A percentile compares a stretch with the other conserved stretches of the same genome.
Evolutionary conservation across 2,113 vertebrate genomes (phyloP).

Genomic region (Castor canadensis): DNA sequence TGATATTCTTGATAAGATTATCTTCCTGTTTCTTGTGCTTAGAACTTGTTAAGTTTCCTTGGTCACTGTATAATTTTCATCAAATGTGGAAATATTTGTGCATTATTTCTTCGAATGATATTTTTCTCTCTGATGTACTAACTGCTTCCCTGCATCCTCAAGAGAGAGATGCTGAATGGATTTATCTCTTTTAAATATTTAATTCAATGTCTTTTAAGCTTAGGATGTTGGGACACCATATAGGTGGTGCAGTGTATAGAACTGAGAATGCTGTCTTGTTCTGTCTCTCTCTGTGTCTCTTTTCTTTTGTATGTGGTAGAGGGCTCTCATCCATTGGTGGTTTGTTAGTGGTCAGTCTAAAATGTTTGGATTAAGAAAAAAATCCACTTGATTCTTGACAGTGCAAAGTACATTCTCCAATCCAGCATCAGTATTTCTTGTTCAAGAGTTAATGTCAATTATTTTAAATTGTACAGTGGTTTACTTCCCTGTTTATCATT

Average conservation of each 20-base stretch:
- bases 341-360: neutral
- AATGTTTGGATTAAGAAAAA: neutral
- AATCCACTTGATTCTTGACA: too few species aligned
- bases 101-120: neutral
- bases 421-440: neutral
- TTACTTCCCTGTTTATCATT: neutral
- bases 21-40: too few species aligned
- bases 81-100: neutral
- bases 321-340: neutral
- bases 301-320: neutral
- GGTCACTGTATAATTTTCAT: too few species aligned
- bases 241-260: too few species aligned
- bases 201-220: too few species aligned
- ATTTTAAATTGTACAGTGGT: neutral
- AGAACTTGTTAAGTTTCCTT: too few species aligned
- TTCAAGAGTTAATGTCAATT: neutral
- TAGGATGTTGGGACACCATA: accelerated
- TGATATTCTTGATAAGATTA: too few species aligned
- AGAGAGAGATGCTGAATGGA: neutral
- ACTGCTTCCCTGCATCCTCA: neutral
- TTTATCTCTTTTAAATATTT: neutral
- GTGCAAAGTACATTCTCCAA: too few species aligned
- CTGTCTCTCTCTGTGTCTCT: neutral
- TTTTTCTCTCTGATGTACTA: neutral
- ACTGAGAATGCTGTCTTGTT: too few species aligned